Percentiles rank a stretch among this genome's conserved stretches.
Conservation (phyloP, 2,888 invertebrate genomes). For the Eristalis arbustorum region DNA sequence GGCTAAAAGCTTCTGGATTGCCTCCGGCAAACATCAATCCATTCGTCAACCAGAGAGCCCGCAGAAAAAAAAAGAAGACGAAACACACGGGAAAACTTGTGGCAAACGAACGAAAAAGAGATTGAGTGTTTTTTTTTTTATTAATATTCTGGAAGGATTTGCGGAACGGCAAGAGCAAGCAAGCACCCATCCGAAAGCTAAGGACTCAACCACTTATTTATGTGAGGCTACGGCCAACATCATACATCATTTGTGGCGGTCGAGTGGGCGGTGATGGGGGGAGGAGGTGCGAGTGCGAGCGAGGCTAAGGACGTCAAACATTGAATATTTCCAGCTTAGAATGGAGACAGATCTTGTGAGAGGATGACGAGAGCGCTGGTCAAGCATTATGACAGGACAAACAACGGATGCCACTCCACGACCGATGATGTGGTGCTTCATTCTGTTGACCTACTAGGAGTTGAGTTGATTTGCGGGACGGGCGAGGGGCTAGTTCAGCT, state of each 20-base stretch:
- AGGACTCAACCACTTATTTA: conserved; percentile 47
- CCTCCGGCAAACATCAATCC: conserved; percentile 63
- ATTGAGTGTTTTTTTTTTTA: conserved; percentile 69
- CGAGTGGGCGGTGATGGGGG: not conserved
- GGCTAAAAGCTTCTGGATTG: conserved; percentile 54
- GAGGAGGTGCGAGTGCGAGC: not conserved
- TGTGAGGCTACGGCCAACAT: conserved; percentile 42
- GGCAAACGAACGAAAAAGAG: conserved; percentile 25
- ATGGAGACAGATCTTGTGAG: conserved; percentile 39
- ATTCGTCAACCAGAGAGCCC: conserved; percentile 54
- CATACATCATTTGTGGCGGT: conserved; percentile 50
- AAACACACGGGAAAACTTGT: not conserved
- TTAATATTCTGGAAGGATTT: conserved; percentile 54
- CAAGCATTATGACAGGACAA: conserved; percentile 48
- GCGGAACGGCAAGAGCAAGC: not conserved
- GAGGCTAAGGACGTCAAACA: conserved; percentile 45
- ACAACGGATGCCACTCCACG: conserved; percentile 30
- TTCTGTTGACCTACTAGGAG: not conserved
- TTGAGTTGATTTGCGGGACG: not conserved
- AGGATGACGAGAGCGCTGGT: conserved; percentile 44
- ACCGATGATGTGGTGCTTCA: conserved; percentile 33
- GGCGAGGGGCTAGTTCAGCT: too few species aligned
- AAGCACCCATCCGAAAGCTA: conserved; percentile 14
- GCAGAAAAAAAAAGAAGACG: not conserved
- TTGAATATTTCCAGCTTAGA: conserved; percentile 36